Base-by-base conservation (phyloP, 2,113 vertebrate genomes). In the Semicossyphus pulcher region DNA sequence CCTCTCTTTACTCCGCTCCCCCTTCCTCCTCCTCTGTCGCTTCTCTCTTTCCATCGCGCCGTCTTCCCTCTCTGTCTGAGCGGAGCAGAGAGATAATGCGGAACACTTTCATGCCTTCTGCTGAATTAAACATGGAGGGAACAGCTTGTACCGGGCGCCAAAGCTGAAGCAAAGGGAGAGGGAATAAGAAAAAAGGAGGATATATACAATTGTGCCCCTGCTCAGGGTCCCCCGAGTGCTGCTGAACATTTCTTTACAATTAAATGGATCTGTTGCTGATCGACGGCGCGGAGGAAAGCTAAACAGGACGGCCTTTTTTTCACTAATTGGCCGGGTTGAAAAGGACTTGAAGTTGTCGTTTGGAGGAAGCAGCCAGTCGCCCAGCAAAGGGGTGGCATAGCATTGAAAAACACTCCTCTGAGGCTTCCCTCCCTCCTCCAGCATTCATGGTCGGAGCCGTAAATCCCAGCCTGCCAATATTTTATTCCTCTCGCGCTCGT, bases 61-160 rank as follows among this genome's bases (percentile, higher is more conserved):
- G 4, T 68, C 79, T 74, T 60, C 73, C 29, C 48, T 51, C 80
- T 77, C 71, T 74, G 68, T 68, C 63, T 56, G 59, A 78, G 64
- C 32, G 31, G 65, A 69, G 78, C 36, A 5, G 25, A 26, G 56
- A 81, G 80, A 90, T 85, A 86, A 87, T 76, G 83, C 72, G 36
- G 71, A 79, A 79, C 81, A 72, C 82, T 92, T 88, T 86, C 75
- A 88, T 86, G 87, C 76, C 76, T 77, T 78, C 76, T 87, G 66
- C 86, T 89, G 89, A 91, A 91, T 91, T 87, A 91, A 92, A 92
- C 85, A 91, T 92, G 60, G 75, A 59, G 69, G 36, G 84, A 89
- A 78, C 82, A 86, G 80, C 80, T 81, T 80, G 82, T 78, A 20
- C 80, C 25, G 56, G 76, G 47, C 32, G 84, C 84, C 63, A 44